These are phyloP conservation scores for Delia radicum DNA, from an alignment of 1,140 invertebrate genomes.

Conservation along the genomic window DNA sequence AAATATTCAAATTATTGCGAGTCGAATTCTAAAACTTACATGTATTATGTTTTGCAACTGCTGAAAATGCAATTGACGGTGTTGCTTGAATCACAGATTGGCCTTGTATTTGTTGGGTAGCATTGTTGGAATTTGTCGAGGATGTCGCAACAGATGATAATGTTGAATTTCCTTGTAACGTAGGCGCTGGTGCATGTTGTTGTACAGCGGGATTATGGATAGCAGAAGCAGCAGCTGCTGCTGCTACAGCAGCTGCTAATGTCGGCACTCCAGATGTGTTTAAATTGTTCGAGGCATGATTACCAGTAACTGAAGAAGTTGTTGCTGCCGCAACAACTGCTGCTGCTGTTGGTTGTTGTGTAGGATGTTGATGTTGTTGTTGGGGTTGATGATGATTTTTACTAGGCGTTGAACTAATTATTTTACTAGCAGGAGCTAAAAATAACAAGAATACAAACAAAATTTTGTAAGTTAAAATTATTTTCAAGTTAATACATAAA, in stretches of 20 bases:
- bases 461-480: no score
- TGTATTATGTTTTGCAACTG: slow-evolving; percentile 55
- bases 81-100: slow-evolving; percentile 55
- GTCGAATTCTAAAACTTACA: slow-evolving; percentile 43
- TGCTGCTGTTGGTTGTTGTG: slow-evolving; percentile 36
- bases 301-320: slow-evolving; percentile 28
- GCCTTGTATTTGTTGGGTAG: slow-evolving; percentile 46
- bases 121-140: slow-evolving; percentile 32
- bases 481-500: slow-evolving; percentile 30
- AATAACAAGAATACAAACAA: background rate
- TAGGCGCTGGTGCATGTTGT: slow-evolving; percentile 47
- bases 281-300: slow-evolving; percentile 8
- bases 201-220: slow-evolving; percentile 45
- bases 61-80: slow-evolving; percentile 56
- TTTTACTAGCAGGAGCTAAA: slow-evolving; percentile 49
- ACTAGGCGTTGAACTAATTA: slow-evolving; percentile 54
- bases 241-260: slow-evolving; percentile 32
- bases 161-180: slow-evolving; percentile 26
- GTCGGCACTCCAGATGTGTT: slow-evolving; percentile 27
- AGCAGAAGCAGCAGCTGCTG: slow-evolving; percentile 31
- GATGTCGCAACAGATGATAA: slow-evolving; percentile 37
- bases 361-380: slow-evolving; percentile 30
- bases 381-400: slow-evolving; percentile 44
- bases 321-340: slow-evolving; percentile 40
- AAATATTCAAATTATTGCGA: background rate